Conservation (phyloP, 2,113 vertebrate genomes). For the Struthio camelus region DNA sequence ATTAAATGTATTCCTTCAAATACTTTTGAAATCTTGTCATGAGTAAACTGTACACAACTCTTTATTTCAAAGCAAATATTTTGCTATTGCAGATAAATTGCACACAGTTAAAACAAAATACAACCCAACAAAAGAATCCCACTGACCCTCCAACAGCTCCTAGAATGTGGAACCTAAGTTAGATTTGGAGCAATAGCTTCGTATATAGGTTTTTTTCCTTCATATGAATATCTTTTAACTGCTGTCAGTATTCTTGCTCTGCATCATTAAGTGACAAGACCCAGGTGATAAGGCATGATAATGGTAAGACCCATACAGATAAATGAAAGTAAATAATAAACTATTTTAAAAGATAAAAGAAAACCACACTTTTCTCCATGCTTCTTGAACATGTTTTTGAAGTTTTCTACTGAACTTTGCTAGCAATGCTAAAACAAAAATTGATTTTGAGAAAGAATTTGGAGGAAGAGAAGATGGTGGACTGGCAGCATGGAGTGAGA, state of each 20-base stretch:
- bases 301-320: background rate
- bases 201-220: background rate
- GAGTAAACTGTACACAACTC: constrained; percentile 18
- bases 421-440: background rate
- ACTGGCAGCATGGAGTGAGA: background rate
- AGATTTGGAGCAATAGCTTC: background rate
- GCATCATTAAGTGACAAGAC: background rate
- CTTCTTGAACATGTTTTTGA: background rate
- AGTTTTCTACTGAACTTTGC: background rate
- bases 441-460: background rate
- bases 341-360: background rate
- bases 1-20: constrained; percentile 37
- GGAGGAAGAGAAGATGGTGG: background rate
- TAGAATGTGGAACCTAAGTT: background rate
- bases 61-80: constrained; percentile 46
- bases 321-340: background rate
- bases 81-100: background rate
- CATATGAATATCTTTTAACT: background rate
- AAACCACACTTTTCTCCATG: background rate
- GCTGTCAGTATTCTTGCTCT: background rate
- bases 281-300: background rate
- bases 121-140: background rate
- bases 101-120: background rate
- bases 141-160: background rate
- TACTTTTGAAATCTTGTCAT: constrained; percentile 36